Evolutionary conservation across 2,113 vertebrate species (phyloP).

Genomic region (Brachyistius frenatus): DNA sequence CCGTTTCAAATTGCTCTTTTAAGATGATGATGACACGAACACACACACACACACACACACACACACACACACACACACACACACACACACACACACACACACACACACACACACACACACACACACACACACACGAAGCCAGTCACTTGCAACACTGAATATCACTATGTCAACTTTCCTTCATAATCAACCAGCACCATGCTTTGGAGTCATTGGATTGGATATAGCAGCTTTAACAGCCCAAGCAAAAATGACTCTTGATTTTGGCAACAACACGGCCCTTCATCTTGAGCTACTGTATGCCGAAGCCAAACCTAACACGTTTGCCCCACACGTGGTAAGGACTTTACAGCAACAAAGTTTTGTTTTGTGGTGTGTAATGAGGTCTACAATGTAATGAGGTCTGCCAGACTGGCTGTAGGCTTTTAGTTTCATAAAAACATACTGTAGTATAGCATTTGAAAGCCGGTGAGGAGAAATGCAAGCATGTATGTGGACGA

Average conservation of each 20-base stretch:
- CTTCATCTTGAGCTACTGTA: background rate
- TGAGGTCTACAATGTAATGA: constrained; percentile 1
- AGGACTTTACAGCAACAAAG: background rate
- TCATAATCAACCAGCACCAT: background rate
- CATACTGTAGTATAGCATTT: background rate
- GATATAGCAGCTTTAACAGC: constrained; percentile 1
- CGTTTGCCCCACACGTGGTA: background rate
- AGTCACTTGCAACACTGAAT: constrained; percentile 2
- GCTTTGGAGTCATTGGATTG: background rate
- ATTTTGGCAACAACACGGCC: background rate
- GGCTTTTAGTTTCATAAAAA: background rate
- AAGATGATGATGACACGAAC: background rate
- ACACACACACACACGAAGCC: background rate
- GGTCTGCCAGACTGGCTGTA: background rate
- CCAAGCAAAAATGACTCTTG: background rate
- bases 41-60: background rate
- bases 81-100: background rate
- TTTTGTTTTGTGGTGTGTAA: background rate
- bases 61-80: background rate
- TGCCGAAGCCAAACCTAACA: background rate
- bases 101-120: background rate
- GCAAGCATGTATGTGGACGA: background rate
- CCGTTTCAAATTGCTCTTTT: constrained; percentile 30
- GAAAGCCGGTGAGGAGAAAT: constrained; percentile 13
- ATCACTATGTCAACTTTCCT: background rate